Base-by-base conservation (phyloP, 2,797 vertebrate genomes). In the Protosalanx chinensis region DNA sequence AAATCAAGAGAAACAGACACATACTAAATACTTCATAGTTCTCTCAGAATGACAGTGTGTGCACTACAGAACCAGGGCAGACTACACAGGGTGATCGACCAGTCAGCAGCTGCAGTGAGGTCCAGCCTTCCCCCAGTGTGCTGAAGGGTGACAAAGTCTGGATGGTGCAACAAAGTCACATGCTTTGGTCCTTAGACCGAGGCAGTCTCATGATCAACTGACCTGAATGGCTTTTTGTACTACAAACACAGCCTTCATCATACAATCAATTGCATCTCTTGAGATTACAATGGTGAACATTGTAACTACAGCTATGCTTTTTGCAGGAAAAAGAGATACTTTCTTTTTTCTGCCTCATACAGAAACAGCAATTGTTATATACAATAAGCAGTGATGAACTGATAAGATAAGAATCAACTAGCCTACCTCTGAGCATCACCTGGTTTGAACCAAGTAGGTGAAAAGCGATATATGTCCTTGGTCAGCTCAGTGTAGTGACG, bases 401-500 rank as follows among this genome's bases (percentile, higher is more conserved):
- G 7, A n/a, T n/a, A 56, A 18, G 18, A n/a, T 56, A 56, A n/a
- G 18, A 56, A 16, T 56, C 18, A 37, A 6, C 20, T 62, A n/a
- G 69, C 90, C 85, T 85, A 98, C 97, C 96, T 93, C 65, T 81
- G 83, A n/a, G 90, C 32, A 84, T 90, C 93, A 5, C 91, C 92
- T 51, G 92, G 79, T 65, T 79, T 88, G 67, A 97, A 78, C 88
- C 91, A 88, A 63, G 93, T 0, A 0, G 97, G 95, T 16, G 88
- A 85, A 66, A 98, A 98, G 53, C 94, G 91, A 81, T 98, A 98
- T 81, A 95, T 94, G 80, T 92, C 84, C 0, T 72, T 79, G 63
- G 93, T 94, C 81, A 98, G 41, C 62, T 93, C 93, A 37, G 76
- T 87, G 83, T 93, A 99, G 82, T 98, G 94, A 49, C 93, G 93